These are phyloP conservation scores for Ctenodactylus gundi DNA, from an alignment of 2,113 vertebrate species.

Conservation along the genomic window DNA sequence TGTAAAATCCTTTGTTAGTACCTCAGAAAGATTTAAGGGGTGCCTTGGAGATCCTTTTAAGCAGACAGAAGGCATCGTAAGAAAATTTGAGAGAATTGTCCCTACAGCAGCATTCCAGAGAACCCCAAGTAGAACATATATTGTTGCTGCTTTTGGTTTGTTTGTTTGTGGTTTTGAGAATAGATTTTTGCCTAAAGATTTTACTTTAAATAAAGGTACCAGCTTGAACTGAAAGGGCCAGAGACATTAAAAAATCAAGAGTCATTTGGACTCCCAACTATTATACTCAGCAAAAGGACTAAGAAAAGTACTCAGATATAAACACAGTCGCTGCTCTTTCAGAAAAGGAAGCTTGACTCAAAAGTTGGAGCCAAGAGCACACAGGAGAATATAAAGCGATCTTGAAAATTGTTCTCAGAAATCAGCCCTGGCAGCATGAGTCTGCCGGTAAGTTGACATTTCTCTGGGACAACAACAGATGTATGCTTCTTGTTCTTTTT, in stretches of 20 bases:
- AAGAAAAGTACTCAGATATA: background rate
- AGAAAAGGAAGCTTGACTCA: background rate
- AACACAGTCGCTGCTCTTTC: background rate
- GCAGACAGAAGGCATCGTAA: background rate
- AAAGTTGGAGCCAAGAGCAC: background rate
- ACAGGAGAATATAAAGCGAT: background rate
- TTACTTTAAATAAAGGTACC: background rate
- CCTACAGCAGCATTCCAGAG: background rate
- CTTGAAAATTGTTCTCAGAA: background rate
- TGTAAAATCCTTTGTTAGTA: slow-evolving; percentile 34
- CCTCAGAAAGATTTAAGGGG: slow-evolving; percentile 22
- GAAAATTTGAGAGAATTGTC: slow-evolving; percentile 24
- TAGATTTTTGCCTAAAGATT: background rate
- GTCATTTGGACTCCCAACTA: background rate
- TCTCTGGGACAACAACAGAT: background rate
- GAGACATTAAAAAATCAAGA: background rate
- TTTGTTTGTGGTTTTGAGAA: too few relatives aligned
- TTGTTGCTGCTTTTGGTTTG: too few relatives aligned
- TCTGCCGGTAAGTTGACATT: background rate
- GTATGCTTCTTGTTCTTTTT: background rate
- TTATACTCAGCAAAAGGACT: background rate
- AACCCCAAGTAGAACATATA: background rate
- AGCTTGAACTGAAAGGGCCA: slow-evolving; percentile 3
- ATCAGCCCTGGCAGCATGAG: background rate
- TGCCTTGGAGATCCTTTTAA: slow-evolving; percentile 14